These are phyloP conservation scores for Gnatocerus cornutus DNA, from an alignment of 2,888 invertebrate genomes.

Conservation along the genomic window DNA sequence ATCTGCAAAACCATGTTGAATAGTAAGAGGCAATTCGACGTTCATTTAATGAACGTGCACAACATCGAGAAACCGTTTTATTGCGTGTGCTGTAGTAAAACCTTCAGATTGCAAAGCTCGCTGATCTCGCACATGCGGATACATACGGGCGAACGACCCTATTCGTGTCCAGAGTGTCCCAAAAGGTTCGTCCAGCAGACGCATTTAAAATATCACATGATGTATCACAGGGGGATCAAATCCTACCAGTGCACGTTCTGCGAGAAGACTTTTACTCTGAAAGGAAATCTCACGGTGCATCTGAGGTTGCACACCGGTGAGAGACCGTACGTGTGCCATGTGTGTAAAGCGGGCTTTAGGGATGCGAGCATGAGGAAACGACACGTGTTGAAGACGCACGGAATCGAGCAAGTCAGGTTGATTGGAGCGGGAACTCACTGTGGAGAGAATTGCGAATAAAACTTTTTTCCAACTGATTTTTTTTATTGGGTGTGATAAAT, in stretches of 20 bases:
- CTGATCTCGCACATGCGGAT: not conserved
- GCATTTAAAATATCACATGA: constrained; percentile 1
- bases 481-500: no score
- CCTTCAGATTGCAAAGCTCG: no score
- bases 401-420: not conserved
- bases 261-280: not conserved
- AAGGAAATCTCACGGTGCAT: constrained; percentile 2
- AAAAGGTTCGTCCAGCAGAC: not conserved
- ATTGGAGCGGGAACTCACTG: not conserved
- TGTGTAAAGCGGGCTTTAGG: not conserved
- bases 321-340: constrained; percentile 1
- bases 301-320: not conserved
- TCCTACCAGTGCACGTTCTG: not conserved
- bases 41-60: no score
- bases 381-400: not conserved
- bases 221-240: not conserved
- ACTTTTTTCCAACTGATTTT: no score
- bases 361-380: not conserved
- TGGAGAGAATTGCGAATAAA: no score
- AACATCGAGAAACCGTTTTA: no score
- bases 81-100: no score
- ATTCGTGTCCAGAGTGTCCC: not conserved
- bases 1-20: no score
- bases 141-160: constrained; percentile 10
- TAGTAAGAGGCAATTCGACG: no score